Base-by-base conservation (phyloP, 2,888 invertebrate species). In the Thera britannica region DNA sequence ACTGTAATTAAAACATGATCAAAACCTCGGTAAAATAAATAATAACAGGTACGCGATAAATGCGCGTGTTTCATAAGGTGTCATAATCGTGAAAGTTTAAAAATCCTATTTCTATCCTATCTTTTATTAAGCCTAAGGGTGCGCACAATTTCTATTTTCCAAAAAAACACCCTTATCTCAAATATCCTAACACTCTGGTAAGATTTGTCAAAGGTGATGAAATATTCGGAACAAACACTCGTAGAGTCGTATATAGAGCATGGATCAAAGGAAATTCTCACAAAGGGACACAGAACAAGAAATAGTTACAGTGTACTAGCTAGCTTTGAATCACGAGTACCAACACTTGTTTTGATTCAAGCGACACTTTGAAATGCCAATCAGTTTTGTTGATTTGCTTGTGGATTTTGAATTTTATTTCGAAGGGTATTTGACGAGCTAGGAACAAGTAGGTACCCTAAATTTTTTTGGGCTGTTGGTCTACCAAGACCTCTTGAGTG, bases 131-230 rank as follows among this genome's bases (percentile, higher is more conserved):
- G 35, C 12, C 55, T 36, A 35, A 11, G n/a, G 48, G n/a, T 36
- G 8, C 0, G 34, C 34, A 34, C 34, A 12, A 62, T 48, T 48
- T 12, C 35, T n/a, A 48, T 48, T 54, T 41, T 11, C 35, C 11
- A 61, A 34, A 23, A 62, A 3, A 56, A 62, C 35, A 56, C 44
- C 12, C 46, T 62, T 6, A 55, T 60, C 3, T 38, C 36, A 34
- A 62, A 36, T 41, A 38, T 51, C 59, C 60, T 55, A 68, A 61
- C 52, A 48, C 57, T 54, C 52, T 77, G 76, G 79, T 76, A 79
- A 81, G 71, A 83, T 84, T 83, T 84, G 86, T 81, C 84, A 86
- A 87, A 88, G 84, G 84, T 83, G 80, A 83, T 83, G 82, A 79
- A 81, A 54, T 81, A 87, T 83, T 82, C 69, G 79, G 75, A 81